Percentiles rank a stretch among this genome's conserved stretches.
These are phyloP conservation scores for Rotaria macrura DNA, from an alignment of 2,888 invertebrate genomes.

Conservation along the genomic window DNA sequence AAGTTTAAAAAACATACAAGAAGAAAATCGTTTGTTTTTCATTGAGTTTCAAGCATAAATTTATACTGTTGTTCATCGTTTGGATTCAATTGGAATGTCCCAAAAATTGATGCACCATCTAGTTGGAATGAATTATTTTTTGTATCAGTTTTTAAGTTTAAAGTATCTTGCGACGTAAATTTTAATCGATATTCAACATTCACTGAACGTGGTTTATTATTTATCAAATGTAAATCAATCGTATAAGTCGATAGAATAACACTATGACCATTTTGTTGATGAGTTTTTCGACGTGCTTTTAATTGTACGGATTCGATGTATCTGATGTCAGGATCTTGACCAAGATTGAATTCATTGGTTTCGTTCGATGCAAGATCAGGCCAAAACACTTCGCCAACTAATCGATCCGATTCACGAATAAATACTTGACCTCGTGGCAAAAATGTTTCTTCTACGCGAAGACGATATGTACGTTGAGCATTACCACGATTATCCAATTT, in stretches of 20 bases:
- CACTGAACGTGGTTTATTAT: neutral
- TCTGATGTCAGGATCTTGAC: neutral
- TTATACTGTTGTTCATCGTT: neutral
- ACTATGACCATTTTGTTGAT: neutral
- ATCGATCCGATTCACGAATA: neutral
- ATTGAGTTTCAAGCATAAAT: neutral
- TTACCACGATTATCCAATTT: neutral
- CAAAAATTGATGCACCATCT: neutral
- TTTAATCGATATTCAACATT: neutral
- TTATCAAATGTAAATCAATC: neutral
- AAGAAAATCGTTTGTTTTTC: neutral
- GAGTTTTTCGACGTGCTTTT: neutral
- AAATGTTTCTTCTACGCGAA: neutral
- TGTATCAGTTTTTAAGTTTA: neutral
- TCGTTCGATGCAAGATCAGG: neutral
- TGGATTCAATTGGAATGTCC: neutral
- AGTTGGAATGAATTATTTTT: neutral
- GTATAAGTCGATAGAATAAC: neutral
- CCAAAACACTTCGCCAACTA: neutral
- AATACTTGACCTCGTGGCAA: neutral
- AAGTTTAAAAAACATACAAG: no score
- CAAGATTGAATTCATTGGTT: neutral
- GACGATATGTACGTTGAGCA: neutral
- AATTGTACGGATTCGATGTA: neutral
- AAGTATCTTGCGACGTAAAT: neutral